Conservation (phyloP, 2,797 vertebrate genomes). For the Thamnophis elegans region DNA sequence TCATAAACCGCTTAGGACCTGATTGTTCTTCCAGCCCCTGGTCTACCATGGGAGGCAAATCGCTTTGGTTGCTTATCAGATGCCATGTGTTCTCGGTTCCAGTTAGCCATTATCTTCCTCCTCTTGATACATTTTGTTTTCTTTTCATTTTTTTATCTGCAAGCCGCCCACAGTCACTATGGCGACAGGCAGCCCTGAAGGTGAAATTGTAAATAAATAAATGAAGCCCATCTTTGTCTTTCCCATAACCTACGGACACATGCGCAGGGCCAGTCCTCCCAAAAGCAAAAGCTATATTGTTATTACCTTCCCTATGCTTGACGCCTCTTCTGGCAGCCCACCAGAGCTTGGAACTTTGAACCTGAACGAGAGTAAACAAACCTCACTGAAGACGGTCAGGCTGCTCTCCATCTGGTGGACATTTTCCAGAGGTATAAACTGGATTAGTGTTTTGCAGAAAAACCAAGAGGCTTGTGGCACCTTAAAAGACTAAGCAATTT, state of each 20-base stretch:
- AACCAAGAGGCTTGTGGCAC: neutral
- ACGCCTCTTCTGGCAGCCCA: neutral
- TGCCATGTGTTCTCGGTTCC: neutral
- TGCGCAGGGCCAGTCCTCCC: neutral
- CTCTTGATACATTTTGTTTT: neutral
- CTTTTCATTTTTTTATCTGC: neutral
- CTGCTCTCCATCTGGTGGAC: neutral
- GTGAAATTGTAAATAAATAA: neutral
- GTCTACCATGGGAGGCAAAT: neutral
- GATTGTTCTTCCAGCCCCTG: neutral
- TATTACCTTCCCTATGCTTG: neutral
- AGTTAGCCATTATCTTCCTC: neutral
- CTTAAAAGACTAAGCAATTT: neutral
- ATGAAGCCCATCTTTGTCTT: neutral
- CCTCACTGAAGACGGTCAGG: neutral
- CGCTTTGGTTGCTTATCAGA: neutral
- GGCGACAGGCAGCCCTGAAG: neutral
- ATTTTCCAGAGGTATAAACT: neutral
- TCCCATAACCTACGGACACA: no score
- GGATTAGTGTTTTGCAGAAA: neutral
- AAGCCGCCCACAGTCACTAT: neutral
- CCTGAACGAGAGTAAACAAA: neutral
- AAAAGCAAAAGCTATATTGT: neutral
- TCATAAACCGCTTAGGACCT: neutral
- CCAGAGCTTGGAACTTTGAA: neutral